Evolutionary conservation across 2,113 vertebrate genomes (phyloP), one percentile per base, ranked within the genome.

Genomic region (Thalassarche chlororhynchos): DNA sequence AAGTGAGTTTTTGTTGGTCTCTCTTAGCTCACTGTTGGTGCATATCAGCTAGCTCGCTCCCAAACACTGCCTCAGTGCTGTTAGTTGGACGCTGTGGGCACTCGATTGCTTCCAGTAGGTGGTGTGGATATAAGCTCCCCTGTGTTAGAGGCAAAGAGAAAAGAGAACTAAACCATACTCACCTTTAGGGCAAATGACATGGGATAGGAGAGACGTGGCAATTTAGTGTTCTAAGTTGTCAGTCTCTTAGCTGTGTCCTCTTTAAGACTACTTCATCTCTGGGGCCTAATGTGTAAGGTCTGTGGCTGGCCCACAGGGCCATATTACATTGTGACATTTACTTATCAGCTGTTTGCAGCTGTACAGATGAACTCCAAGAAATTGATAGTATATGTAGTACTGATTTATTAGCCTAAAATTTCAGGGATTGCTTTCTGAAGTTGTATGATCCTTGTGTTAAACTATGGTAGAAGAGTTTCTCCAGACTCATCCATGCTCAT

Each of bases 51-150:
- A 38, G 8, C 29, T 83, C 6, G 0, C 36, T 62, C 51, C 71
- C 54, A 66, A 31, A 26, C 7, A 4, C 28, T 46, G 34, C 51
- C 18, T 66, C 5, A 9, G 21, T 66, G 77, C 52, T 75, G 23
- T 36, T 38, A 54, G 8, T 1, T 69, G 80, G 49, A 14, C 54
- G 68, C 68, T 54, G 36, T 69, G 60, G 70, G 32, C 15, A 17
- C 0, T 1, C 0, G 1, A 3, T 32, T 84, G 28, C 54, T 74
- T 86, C 66, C 34, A 51, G 4, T 4, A 29, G 46, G 17, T 44
- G 29, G 36, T 36, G 49, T 51, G 40, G 12, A 6, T 46, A 17
- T 49, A 31, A 84, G 5, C 2, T 74, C 16, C 26, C 8, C 15
- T 44, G 9, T 25, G 60, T 31, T 52, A 46, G 12, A 29, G 29